These are phyloP conservation scores for Amblyopsis hoosieri DNA, from an alignment of 2,797 vertebrate genomes.

Conservation along the genomic window DNA sequence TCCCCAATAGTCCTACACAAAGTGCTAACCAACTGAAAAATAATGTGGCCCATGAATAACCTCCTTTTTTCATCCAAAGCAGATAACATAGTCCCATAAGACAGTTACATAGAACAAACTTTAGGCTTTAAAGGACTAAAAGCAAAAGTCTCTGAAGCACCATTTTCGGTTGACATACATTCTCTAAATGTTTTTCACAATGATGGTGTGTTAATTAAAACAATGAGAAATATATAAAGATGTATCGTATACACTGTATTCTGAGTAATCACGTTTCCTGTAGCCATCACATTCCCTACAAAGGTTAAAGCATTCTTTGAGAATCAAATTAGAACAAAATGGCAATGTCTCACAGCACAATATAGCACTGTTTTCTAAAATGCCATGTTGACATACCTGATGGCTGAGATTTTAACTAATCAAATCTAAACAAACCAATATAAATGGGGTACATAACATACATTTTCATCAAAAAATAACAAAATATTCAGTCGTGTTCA, in stretches of 20 bases:
- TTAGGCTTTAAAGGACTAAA: conserved; percentile 50
- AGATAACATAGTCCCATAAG: conserved; percentile 43
- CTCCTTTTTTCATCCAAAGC: conserved; percentile 58
- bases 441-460: conserved; percentile 31
- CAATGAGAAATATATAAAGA: conserved; percentile 55
- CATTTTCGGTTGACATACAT: conserved; percentile 75
- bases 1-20: conserved; percentile 68
- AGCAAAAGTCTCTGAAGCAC: conserved; percentile 73
- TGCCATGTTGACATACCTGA: conserved; percentile 78
- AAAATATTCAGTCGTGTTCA: conserved; percentile 65
- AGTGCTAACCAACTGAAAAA: conserved; percentile 67
- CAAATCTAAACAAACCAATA: conserved; percentile 34
- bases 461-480: conserved; percentile 47
- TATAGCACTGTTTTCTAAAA: conserved; percentile 54
- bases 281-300: conserved; percentile 44
- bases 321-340: conserved; percentile 53
- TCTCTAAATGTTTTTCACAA: conserved; percentile 71
- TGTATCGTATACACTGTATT: conserved; percentile 43
- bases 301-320: conserved; percentile 38
- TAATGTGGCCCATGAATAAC: conserved; percentile 58
- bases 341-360: conserved; percentile 65
- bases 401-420: conserved; percentile 64
- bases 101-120: conserved; percentile 54
- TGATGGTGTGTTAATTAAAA: conserved; percentile 46
- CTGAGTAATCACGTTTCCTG: conserved; percentile 40